Conservation (phyloP, 2,888 invertebrate species). For the Heliconius aoede region DNA sequence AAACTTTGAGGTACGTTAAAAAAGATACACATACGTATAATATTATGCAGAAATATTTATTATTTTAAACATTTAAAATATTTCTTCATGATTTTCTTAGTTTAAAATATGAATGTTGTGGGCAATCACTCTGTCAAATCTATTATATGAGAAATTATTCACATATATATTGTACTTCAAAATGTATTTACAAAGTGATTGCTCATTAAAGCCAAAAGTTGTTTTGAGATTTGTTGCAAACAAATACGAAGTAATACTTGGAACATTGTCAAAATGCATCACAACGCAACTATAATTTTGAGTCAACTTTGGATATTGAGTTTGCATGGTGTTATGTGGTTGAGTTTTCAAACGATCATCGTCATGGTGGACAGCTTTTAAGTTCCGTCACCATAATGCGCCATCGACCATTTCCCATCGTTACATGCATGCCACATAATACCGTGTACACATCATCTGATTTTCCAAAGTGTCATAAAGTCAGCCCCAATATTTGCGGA, state of each 20-base stretch:
- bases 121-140: slow-evolving; percentile 56
- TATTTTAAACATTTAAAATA: slow-evolving; percentile 55
- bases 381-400: slow-evolving; percentile 47
- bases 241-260: slow-evolving; percentile 23
- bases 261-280: slow-evolving; percentile 28
- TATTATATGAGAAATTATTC: neutral
- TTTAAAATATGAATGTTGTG: slow-evolving; percentile 35
- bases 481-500: slow-evolving; percentile 74
- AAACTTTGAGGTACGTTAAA: slow-evolving; percentile 83
- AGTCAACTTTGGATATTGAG: slow-evolving; percentile 40
- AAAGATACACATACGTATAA: slow-evolving; percentile 52
- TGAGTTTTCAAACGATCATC: slow-evolving; percentile 45
- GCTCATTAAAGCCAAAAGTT: slow-evolving; percentile 43
- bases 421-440: slow-evolving; percentile 79
- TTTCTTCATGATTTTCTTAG: slow-evolving; percentile 74
- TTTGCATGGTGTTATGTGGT: slow-evolving; percentile 82
- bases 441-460: slow-evolving; percentile 71
- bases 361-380: slow-evolving; percentile 39
- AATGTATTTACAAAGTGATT: slow-evolving; percentile 42
- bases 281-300: slow-evolving; percentile 33
- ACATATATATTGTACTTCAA: neutral
- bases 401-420: slow-evolving; percentile 43
- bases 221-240: slow-evolving; percentile 45
- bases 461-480: slow-evolving; percentile 74
- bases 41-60: slow-evolving; percentile 80